Evolutionary conservation across 2,888 invertebrate species (phyloP), one percentile per base, ranked within the genome.

Genomic region (Candidula unifasciata): DNA sequence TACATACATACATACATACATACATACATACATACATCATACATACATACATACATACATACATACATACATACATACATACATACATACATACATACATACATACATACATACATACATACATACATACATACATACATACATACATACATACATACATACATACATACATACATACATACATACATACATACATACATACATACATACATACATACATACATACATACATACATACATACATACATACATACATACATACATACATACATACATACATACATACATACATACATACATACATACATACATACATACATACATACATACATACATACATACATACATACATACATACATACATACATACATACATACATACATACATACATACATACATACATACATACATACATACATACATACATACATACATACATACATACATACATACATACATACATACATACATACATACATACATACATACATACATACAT

Each of bases 1-100:
- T 44, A 44, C 44, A 37, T 27, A 71, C 57, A 77, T 54, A 24
- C 21, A n/a, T 6, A 24, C 60, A 60, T 6, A 60, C n/a, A 60
- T 60, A 60, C n/a, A n/a, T 60, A 16, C n/a, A 60, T n/a, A 60
- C 60, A 16, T 21, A 60, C 60, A 16, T n/a, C 21, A 27, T 66
- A 52, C 27, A 68, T 30, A 80, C 24, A 8, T 13, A 44, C 74
- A 74, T 8, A 24, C 74, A 57, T 37, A 35, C 57, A 57, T 60
- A 54, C 57, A 78, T 54, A 78, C 78, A 57, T 27, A 78, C 27
- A 57, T 27, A 57, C 3, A 57, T 60, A 57, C 78, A 57, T 60
- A 57, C 5, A 57, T 54, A 21, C 78, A 57, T n/a, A 80, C 68
- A 66, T 44, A 80, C 68, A 80, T 37, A 44, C 44, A 13, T 44